Evolutionary conservation across 2,888 invertebrate genomes (phyloP), one percentile per base, ranked within the genome.

Genomic region (Drosophila rellima): DNA sequence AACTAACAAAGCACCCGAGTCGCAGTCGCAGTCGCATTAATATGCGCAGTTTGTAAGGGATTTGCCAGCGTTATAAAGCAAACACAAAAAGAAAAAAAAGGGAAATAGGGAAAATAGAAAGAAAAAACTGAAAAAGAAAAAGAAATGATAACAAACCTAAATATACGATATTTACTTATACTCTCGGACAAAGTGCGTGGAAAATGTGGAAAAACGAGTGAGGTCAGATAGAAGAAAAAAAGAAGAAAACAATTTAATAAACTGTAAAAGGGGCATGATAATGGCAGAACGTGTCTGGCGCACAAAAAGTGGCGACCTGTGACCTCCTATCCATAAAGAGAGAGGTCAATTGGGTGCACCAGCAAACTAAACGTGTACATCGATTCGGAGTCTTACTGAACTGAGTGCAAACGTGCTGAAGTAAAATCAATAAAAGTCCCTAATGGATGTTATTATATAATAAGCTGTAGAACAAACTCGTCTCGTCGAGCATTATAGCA

Each of bases 401-500:
- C 17, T n/a, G 26, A 29, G 64, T 57, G 72, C 72, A 74, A 61
- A 78, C 84, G 83, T 84, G 89, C 84, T 71, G 72, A 74, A 78
- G 67, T 73, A 87, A 84, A 88, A 87, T 89, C 90, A 88, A 90
- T 90, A 88, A 89, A 82, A 73, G 69, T 67, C 74, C 75, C 72
- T 80, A 88, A 90, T 89, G 88, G 77, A 78, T 83, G 81, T 87
- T 82, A 82, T 84, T 90, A 89, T 84, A 84, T 82, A 87, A 90
- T 89, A 87, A 90, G 89, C 82, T 68, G 66, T 57, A 63, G 65
- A 79, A 68, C 83, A 84, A 84, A 81, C 89, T 81, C 88, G 70
- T 74, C 69, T 76, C 78, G 56, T 39, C 70, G 64, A 57, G 74
- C 85, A 81, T 77, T 70, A 72, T 78, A 81, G 72, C 70, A 67